Evolutionary conservation across 2,113 vertebrate species (phyloP), one percentile per base, ranked within the genome.

Genomic region (Pelvicachromis taeniatus): DNA sequence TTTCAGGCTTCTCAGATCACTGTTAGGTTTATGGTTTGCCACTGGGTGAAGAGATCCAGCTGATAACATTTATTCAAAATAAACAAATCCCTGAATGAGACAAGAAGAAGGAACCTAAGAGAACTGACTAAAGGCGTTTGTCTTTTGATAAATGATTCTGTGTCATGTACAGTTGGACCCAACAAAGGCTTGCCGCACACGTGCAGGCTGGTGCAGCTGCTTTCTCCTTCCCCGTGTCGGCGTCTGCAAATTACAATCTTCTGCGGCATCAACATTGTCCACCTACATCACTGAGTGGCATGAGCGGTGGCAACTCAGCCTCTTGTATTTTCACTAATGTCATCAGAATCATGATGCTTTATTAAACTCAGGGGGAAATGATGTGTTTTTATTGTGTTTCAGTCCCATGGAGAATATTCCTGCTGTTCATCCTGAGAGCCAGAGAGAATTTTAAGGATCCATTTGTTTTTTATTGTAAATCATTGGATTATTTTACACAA

Each of bases 391-490:
- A 88, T 21, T 45, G 50, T 83, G 21, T 35, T 78, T 73, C 8
- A 52, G 42, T 81, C 78, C 45, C 3, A 2, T 26, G 56, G 79
- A 68, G 77, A 21, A 84, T 84, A 63, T 50, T 84, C 59, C n/a
- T 53, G 35, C 80, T 38, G 52, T 73, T 91, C 73, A 82, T 86
- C 40, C 50, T 54, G 3, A 17, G 68, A 70, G 77, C 52, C 31
- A 80, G 58, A 86, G 54, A 85, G 52, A 61, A 79, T 33, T 53
- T 59, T 54, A 58, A 55, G 73, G 70, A 63, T 82, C 80, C 78
- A 83, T 90, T 90, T 77, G 77, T 45, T 16, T 29, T 88, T 87
- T 83, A 86, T 91, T 16, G 38, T 88, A 87, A 85, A 85, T 88
- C 85, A 48, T 73, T 48, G 40, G 40, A 42, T 48, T 70, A 42